Conservation (phyloP, 2,113 vertebrate genomes). For the Brachypodius melanocephalos region DNA sequence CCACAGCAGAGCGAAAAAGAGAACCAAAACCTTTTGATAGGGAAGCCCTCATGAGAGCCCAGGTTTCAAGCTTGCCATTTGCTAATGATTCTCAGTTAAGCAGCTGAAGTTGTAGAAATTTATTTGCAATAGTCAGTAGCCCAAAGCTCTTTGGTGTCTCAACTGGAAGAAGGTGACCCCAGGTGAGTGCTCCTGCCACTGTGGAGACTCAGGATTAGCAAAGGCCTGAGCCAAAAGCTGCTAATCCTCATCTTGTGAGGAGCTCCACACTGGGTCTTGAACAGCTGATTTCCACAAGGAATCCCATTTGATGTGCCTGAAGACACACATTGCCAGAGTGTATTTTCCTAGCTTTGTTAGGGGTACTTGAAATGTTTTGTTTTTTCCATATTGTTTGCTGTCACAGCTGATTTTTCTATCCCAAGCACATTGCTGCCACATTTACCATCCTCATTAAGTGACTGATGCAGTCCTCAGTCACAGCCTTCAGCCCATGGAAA, state of each 20-base stretch:
- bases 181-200: accelerated
- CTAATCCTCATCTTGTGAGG: not conserved
- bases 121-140: not conserved
- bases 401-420: not conserved
- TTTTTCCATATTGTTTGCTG: not conserved
- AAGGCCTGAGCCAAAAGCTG: not conserved
- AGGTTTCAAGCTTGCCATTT: not conserved
- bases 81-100: not conserved
- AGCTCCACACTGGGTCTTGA: not conserved
- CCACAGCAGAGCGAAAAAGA: not conserved
- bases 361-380: not conserved
- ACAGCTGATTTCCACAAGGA: not conserved
- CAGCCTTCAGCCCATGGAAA: not conserved
- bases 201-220: not conserved
- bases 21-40: slow-evolving; percentile 16
- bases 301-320: not conserved
- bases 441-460: not conserved
- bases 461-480: not conserved
- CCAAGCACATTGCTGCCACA: accelerated
- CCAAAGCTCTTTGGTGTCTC: not conserved
- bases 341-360: not conserved
- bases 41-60: not conserved
- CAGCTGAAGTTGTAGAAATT: not conserved
- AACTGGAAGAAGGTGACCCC: not conserved
- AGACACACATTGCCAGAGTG: accelerated